Evolutionary conservation across 2,888 invertebrate species (phyloP), one percentile per base, ranked within the genome.

Genomic region (Brassicogethes aeneus): DNA sequence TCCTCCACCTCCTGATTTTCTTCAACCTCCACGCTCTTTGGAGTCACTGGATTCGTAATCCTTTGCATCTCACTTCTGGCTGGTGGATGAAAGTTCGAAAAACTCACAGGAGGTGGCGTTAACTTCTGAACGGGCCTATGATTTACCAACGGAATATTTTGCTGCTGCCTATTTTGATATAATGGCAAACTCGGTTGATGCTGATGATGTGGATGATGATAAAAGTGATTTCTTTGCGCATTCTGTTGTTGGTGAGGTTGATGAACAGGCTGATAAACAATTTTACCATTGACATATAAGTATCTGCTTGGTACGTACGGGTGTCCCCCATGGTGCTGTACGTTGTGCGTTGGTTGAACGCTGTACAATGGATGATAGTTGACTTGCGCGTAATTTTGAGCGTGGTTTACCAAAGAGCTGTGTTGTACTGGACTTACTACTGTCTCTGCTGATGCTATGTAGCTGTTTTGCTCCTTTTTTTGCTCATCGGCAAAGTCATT

Each of bases 371-470:
- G 53, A 44, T 55, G 55, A 30, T 48, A 47, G 17, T 48, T 52
- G 10, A 50, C 48, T 17, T 51, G 51, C 2, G 41, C 50, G 31
- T 43, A 54, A 52, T 49, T 56, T 44, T 47, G 54, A 2, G 47
- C 53, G 34, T 58, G 56, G 15, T 54, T 48, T 7, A 56, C 44
- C 32, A 54, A 52, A 12, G 54, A 37, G 38, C 50, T 52, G 36
- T 60, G 60, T 13, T 59, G 59, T 10, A 58, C 55, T 13, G 61
- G 59, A 37, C 51, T 48, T 10, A 53, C 55, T 29, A 54, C 47
- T 12, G 55, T 46, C 42, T 53, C 53, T n/a, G 53, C 46, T 15
- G 43, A 14, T 15, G 34, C 23, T 7, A 23, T 23, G 5, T 13
- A 8, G 5, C 23, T 31, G n/a, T 37, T 38, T 13, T 43, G 39